Evolutionary conservation across 2,888 invertebrate genomes (phyloP), one percentile per base, ranked within the genome.

Genomic region (Caenorhabditis sulstoni): DNA sequence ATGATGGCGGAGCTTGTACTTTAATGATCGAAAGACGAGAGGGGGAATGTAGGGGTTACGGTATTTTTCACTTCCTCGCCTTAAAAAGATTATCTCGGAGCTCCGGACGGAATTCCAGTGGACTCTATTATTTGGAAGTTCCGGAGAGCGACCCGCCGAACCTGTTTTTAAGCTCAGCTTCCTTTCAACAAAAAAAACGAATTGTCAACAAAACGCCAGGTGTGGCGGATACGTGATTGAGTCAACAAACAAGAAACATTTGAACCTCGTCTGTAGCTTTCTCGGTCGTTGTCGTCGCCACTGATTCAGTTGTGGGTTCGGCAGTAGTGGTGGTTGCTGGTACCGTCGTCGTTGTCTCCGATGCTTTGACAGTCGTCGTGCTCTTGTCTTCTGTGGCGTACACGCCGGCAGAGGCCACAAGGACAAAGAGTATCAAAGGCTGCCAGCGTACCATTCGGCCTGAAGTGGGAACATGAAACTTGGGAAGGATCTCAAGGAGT

Each of bases 361-460:
- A 23, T 23, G 18, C 23, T 20, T 66, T 62, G 45, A 45, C 53
- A 37, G 57, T 64, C 20, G 37, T 58, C 9, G 58, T 57, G 9
- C 55, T 39, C n/a, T 35, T 52, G 18, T 58, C 59, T 22, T 74
- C 61, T 4, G 57, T 37, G 50, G 59, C 41, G 37, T 37, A 37
- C 9, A 61, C 74, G 11, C 37, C 53, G 1, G 66, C 52, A 47
- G 23, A 20, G 18, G 41, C 66, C 66, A 66, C 59, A 39, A 74
- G 53, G 55, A 74, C 41, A 39, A 65, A 65, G 35, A 74, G 61
- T 59, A 74, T 45, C 39, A 74, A 66, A 18, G 59, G 59, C 59
- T 66, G 74, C 66, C 66, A 74, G 59, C 55, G 59, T 53, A 66
- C 74, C 74, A 74, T 74, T 74, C 55, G 45, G 64, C 64, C 73